Base-by-base conservation (phyloP, 2,797 vertebrate species). In the Artibeus lituratus region DNA sequence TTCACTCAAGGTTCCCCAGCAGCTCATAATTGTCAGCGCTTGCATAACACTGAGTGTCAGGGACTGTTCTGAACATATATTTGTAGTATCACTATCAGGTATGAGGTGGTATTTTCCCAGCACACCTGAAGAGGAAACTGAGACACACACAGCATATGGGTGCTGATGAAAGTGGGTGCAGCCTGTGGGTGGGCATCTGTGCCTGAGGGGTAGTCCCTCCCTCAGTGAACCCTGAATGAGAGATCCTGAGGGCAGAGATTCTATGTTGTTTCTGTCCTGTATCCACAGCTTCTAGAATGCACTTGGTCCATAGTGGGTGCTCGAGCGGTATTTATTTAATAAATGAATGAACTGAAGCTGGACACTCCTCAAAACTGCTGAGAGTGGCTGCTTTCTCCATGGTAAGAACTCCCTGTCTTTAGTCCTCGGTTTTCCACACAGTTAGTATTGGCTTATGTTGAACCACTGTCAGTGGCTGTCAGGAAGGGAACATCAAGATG, bases 391-490 rank as follows among this genome's bases (percentile, higher is more conserved):
- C 85, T 14, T 90, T 12, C 69, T 62, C 26, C 22, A 24, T 18
- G 37, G 5, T 15, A 42, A 69, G 76, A 47, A 67, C 24, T 57
- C 37, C 39, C 39, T 4, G 32, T 69, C 87, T 94, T 29, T 32
- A 70, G 44, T 90, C 62, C 44, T 94, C 70, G 11, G 42, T n/a
- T 83, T 69, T 53, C 82, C 51, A 55, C 57, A 73, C n/a, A 91
- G 81, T 86, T 80, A 53, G 86, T 29, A 7, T 7, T 53, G 62
- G 62, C 77, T 70, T 37, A 62, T 14, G 8, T 22, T 16, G 67
- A 95, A 62, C 73, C 37, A 73, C 62, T 87, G 94, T 73, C 82
- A 92, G 81, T 37, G 72, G 39, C 87, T 80, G 95, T 91, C 81
- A 53, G 73, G 24, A 47, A 92, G 84, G 87, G 72, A 62, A 80